Percentiles rank a stretch among this genome's conserved stretches.
Evolutionary conservation across 2,888 invertebrate genomes (phyloP).

Genomic region (Quadriops clusia): DNA sequence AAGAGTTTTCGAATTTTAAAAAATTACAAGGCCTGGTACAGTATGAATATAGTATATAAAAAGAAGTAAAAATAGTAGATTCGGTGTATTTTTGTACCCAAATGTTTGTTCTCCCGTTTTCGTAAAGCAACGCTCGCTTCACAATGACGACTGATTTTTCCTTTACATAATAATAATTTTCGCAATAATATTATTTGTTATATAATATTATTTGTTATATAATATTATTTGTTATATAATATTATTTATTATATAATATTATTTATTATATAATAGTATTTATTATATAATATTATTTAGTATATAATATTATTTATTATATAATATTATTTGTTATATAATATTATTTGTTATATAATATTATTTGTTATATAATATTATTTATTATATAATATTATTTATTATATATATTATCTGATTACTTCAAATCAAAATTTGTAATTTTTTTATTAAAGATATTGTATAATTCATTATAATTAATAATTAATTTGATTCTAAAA

Average conservation of each 20-base stretch:
- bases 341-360: no score
- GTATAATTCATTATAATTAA: no score
- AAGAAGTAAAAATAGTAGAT: slow-evolving; percentile 26
- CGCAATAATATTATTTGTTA: slow-evolving; percentile 8
- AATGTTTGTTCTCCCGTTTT: slow-evolving; percentile 32
- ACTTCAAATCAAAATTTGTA: no score
- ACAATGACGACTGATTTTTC: slow-evolving; percentile 19
- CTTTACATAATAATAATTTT: no score
- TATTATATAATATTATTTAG: no score
- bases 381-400: no score
- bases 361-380: no score
- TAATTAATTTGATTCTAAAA: no score
- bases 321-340: no score
- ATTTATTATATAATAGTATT: slow-evolving; percentile 5
- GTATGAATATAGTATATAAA: slow-evolving; percentile 29
- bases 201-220: slow-evolving; percentile 3
- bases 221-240: slow-evolving; percentile 3
- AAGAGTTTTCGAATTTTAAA: slow-evolving; percentile 40
- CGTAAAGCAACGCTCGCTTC: slow-evolving; percentile 25
- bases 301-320: no score
- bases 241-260: slow-evolving; percentile 5
- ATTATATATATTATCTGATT: no score
- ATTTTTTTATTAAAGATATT: no score
- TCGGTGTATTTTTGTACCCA: slow-evolving; percentile 39
- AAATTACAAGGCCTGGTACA: slow-evolving; percentile 39